Evolutionary conservation across 2,888 invertebrate species (phyloP).

Genomic region (Clepsis dumicolana): DNA sequence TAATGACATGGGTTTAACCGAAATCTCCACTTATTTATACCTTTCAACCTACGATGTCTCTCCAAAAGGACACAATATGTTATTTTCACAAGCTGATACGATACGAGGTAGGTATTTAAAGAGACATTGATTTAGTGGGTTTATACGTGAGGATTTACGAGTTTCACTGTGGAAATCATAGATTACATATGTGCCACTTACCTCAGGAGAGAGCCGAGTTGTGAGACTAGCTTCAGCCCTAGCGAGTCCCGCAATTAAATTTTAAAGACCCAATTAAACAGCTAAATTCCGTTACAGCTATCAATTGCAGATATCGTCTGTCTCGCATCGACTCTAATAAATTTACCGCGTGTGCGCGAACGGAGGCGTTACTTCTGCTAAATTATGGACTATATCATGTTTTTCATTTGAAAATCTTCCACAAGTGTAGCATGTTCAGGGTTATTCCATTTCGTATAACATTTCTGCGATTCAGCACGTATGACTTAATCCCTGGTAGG

Average conservation of each 20-base stretch:
- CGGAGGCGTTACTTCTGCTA: conserved; percentile 62
- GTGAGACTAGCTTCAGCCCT: conserved; percentile 13
- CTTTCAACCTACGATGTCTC: conserved; percentile 58
- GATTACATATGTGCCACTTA: conserved; percentile 19
- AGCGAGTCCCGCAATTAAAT: conserved; percentile 22
- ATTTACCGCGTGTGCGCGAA: conserved; percentile 61
- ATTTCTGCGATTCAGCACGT: conserved; percentile 42
- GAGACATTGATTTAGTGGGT: conserved; percentile 37
- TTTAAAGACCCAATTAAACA: conserved; percentile 38
- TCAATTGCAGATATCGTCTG: conserved; percentile 63
- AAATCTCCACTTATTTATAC: conserved; percentile 71
- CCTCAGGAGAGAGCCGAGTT: conserved; percentile 12
- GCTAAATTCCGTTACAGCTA: conserved; percentile 50
- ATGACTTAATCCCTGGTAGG: conserved; percentile 43
- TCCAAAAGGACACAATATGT: conserved; percentile 47
- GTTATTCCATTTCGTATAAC: conserved; percentile 37
- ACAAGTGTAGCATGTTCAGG: conserved; percentile 30
- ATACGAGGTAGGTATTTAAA: conserved; percentile 39
- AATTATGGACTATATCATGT: conserved; percentile 62
- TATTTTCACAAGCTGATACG: conserved; percentile 39
- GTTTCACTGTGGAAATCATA: conserved; percentile 25
- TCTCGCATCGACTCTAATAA: conserved; percentile 61
- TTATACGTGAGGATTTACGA: conserved; percentile 27
- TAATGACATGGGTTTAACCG: conserved; percentile 76
- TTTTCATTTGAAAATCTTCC: conserved; percentile 50